Conservation (phyloP, 2,797 vertebrate species). For the Xiphophorus birchmanni region DNA sequence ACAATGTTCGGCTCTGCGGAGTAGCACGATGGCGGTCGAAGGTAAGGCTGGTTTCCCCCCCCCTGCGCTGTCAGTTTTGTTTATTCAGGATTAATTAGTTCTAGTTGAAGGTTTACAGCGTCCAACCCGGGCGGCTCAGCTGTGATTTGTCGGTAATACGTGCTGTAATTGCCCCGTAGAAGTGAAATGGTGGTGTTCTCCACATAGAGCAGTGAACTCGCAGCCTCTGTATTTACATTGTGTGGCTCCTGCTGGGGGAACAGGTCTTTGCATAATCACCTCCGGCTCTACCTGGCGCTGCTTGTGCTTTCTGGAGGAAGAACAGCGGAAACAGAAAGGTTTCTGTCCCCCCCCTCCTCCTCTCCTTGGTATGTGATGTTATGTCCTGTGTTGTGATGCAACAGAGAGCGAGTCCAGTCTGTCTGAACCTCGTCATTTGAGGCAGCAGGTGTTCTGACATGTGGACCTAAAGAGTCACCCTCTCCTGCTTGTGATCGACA, state of each 20-base stretch:
- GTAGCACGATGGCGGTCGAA: slow-evolving; percentile 80
- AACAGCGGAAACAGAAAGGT: background rate
- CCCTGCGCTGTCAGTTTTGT: background rate
- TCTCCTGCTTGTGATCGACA: slow-evolving; percentile 27
- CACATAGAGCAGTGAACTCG: slow-evolving; percentile 13
- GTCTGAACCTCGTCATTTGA: slow-evolving; percentile 26
- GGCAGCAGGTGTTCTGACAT: slow-evolving; percentile 69
- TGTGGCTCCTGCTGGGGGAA: slow-evolving; percentile 44
- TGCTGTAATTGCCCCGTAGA: slow-evolving; percentile 1
- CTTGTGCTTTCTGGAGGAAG: slow-evolving; percentile 24
- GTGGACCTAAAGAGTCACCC: slow-evolving; percentile 35
- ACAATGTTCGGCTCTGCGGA: slow-evolving; percentile 71
- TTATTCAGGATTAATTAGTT: slow-evolving; percentile 3
- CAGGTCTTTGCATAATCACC: slow-evolving; percentile 56
- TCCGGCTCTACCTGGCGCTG: slow-evolving; percentile 13
- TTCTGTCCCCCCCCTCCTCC: background rate
- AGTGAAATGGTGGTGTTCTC: slow-evolving; percentile 22
- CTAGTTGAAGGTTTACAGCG: slow-evolving; percentile 6
- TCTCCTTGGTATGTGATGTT: background rate
- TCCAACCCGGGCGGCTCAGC: slow-evolving; percentile 42
- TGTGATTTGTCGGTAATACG: slow-evolving; percentile 42
- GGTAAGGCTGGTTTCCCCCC: slow-evolving; percentile 67
- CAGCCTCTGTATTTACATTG: slow-evolving; percentile 37
- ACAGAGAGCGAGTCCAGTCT: slow-evolving; percentile 25
- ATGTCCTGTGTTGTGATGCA: slow-evolving; percentile 35